These are phyloP conservation scores for Limnephilus lunatus DNA, from an alignment of 2,888 invertebrate species.

Conservation along the genomic window DNA sequence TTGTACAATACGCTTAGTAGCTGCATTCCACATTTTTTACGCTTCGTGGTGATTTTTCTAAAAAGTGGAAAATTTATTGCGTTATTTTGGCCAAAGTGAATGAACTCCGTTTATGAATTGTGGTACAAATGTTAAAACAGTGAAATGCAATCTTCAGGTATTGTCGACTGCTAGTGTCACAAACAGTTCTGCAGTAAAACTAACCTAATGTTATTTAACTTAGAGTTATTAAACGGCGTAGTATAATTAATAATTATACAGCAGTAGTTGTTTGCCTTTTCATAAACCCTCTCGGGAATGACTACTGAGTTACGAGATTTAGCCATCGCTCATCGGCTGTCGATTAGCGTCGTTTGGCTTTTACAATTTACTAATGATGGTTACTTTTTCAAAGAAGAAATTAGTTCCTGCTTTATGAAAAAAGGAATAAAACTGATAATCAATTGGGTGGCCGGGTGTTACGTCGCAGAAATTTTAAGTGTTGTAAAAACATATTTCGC, in stretches of 20 bases:
- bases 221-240: too few species aligned
- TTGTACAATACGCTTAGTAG: not conserved
- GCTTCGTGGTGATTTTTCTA: not conserved
- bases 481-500: not conserved
- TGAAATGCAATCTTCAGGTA: not conserved
- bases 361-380: not conserved
- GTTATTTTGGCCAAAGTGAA: not conserved
- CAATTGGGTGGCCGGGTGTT: not conserved
- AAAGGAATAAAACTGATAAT: not conserved
- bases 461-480: not conserved
- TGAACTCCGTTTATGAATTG: not conserved
- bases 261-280: not conserved
- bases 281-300: not conserved
- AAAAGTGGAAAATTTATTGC: not conserved
- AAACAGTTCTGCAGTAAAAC: not conserved
- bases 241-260: not conserved
- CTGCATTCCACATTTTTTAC: not conserved
- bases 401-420: not conserved
- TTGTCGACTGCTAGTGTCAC: not conserved
- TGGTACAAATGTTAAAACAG: not conserved
- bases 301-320: not conserved
- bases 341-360: not conserved
- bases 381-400: not conserved
- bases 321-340: not conserved
- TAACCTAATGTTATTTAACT: not conserved